phyloP scores from a whole-genome alignment of 2,113 vertebrate genomes.

The Hystrix brachyura region DNA sequence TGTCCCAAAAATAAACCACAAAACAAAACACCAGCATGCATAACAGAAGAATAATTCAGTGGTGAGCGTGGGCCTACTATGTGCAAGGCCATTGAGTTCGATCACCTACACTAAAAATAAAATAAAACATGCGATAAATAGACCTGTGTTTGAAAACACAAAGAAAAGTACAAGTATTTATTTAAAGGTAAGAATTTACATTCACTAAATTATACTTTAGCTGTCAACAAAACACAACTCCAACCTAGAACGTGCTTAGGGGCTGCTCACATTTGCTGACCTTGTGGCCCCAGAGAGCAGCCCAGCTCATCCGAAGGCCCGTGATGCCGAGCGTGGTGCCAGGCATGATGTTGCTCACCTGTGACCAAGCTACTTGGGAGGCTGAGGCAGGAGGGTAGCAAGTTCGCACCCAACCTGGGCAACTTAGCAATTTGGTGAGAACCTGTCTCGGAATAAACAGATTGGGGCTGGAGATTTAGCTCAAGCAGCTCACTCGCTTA shows the following conservation, averaged over 20 bases:
- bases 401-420: background rate
- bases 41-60: background rate
- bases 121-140: background rate
- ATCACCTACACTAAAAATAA: background rate
- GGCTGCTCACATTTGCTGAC: background rate
- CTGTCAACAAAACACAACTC: background rate
- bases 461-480: no score
- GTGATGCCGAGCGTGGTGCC: background rate
- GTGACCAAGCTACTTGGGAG: background rate
- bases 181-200: background rate
- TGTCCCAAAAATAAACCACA: background rate
- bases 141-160: background rate
- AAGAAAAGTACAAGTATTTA: background rate
- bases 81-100: no score
- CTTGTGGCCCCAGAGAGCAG: background rate
- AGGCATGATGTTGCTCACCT: background rate
- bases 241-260: background rate
- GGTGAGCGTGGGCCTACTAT: background rate
- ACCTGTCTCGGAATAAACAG: background rate
- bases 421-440: background rate
- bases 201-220: slow-evolving; percentile 19
- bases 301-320: background rate
- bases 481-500: no score
- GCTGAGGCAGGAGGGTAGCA: background rate
- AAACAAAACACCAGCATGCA: background rate